Percentiles rank a stretch among this genome's conserved stretches.
Conservation (phyloP, 2,797 vertebrate species). For the Peromyscus aztecus region DNA sequence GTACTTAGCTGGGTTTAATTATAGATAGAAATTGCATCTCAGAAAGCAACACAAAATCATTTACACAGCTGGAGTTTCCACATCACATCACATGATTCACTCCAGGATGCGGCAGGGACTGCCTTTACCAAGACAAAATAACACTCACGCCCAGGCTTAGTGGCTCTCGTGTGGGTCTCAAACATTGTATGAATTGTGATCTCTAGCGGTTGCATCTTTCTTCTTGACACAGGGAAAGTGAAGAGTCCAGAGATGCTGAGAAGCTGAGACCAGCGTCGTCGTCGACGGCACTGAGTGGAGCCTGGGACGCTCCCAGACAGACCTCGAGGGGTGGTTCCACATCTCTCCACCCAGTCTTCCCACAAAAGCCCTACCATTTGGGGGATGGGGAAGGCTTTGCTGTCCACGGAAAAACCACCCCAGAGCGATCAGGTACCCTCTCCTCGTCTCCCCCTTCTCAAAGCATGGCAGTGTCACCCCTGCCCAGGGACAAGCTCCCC, state of each 20-base stretch:
- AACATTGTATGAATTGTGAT: fast-evolving
- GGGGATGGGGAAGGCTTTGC: background rate
- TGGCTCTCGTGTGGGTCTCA: fast-evolving
- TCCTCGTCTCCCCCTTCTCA: slow-evolving; percentile 1
- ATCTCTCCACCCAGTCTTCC: slow-evolving; percentile 9
- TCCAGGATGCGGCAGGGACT: background rate
- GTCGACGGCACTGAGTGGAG: background rate
- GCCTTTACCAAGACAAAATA: background rate
- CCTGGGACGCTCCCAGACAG: background rate
- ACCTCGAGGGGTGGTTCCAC: fast-evolving
- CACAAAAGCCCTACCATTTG: slow-evolving; percentile 33
- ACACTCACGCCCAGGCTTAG: background rate
- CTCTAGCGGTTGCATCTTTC: slow-evolving; percentile 11
- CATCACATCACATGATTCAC: slow-evolving; percentile 1
- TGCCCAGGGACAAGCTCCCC: slow-evolving; percentile 76
- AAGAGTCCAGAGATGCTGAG: slow-evolving; percentile 77
- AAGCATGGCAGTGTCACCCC: background rate
- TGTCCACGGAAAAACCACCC: background rate
- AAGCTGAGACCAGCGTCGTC: background rate
- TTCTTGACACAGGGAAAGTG: slow-evolving; percentile 83
- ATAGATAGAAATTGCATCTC: slow-evolving; percentile 73
- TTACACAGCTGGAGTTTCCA: slow-evolving; percentile 30
- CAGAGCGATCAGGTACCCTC: fast-evolving
- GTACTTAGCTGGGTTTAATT: slow-evolving; percentile 80
- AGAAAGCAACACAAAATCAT: slow-evolving; percentile 65